A percentile compares a stretch with the other conserved stretches of the same genome.
These are phyloP conservation scores for Agrotis clavis DNA, from an alignment of 2,888 invertebrate species.

Conservation along the genomic window DNA sequence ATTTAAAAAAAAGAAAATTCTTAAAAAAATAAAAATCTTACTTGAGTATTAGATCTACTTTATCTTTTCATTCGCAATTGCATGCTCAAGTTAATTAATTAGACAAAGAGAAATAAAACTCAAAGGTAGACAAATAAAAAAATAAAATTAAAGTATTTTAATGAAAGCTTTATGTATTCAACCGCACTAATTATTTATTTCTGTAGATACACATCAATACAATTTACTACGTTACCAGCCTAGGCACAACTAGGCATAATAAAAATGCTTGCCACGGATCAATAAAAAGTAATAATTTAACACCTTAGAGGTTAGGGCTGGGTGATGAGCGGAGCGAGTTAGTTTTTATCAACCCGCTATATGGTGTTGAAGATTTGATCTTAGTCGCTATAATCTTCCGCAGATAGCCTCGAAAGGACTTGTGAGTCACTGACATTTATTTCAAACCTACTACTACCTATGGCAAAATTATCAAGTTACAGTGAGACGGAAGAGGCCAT, in stretches of 20 bases:
- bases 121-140: not conserved
- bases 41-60: no score
- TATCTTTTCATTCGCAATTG: no score
- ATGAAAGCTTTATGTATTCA: not conserved
- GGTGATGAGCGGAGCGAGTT: constrained; percentile 56
- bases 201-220: constrained; percentile 40
- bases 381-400: not conserved
- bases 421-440: no score
- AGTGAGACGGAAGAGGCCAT: not conserved
- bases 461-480: not conserved
- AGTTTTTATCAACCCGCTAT: not conserved
- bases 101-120: constrained; percentile 1
- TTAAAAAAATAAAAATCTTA: no score
- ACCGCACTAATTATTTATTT: constrained; percentile 26
- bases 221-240: constrained; percentile 33
- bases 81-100: not conserved
- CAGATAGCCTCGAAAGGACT: no score
- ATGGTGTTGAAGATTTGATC: not conserved
- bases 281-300: constrained; percentile 75
- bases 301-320: constrained; percentile 42
- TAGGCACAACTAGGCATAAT: constrained; percentile 60
- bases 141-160: not conserved
- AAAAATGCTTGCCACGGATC: constrained; percentile 71
- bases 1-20: no score
- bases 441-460: no score